phyloP scores from a whole-genome alignment of 2,113 vertebrate genomes.

The Marmota monax region DNA sequence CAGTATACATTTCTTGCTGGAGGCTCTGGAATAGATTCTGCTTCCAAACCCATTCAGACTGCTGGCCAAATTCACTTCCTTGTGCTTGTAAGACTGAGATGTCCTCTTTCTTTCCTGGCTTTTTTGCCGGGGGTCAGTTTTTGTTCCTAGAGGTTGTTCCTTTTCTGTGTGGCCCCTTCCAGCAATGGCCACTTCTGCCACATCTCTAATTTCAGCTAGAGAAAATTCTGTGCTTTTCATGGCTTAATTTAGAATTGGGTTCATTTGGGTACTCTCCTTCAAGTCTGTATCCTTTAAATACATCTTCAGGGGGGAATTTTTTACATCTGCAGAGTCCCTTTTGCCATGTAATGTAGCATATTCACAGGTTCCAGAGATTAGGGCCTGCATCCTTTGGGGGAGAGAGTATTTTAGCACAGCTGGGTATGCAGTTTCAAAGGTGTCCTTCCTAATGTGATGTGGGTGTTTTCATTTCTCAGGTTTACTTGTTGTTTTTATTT shows the following conservation, averaged over 20 bases:
- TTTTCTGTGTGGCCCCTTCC: neutral
- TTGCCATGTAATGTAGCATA: neutral
- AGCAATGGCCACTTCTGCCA: neutral
- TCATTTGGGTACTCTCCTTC: neutral
- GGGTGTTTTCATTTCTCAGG: neutral
- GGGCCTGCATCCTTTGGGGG: neutral
- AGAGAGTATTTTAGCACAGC: neutral
- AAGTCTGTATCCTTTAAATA: neutral
- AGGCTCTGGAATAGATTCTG: neutral
- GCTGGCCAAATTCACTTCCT: neutral
- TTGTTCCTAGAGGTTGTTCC: neutral
- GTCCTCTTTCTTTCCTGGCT: neutral
- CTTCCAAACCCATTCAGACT: neutral
- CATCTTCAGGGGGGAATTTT: too few species aligned
- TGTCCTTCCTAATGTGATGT: neutral
- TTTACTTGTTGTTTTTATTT: neutral
- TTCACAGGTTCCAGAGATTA: neutral
- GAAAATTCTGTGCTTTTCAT: slow-evolving; percentile 29
- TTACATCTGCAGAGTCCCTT: slow-evolving; percentile 1
- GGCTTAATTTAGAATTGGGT: neutral
- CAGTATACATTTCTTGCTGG: slow-evolving; percentile 18
- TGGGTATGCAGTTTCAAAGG: neutral
- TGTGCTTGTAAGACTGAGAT: neutral
- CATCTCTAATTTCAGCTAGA: neutral
- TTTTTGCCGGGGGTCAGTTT: neutral